These are phyloP conservation scores for Catagonus wagneri DNA, from an alignment of 2,113 vertebrate genomes.

Conservation along the genomic window DNA sequence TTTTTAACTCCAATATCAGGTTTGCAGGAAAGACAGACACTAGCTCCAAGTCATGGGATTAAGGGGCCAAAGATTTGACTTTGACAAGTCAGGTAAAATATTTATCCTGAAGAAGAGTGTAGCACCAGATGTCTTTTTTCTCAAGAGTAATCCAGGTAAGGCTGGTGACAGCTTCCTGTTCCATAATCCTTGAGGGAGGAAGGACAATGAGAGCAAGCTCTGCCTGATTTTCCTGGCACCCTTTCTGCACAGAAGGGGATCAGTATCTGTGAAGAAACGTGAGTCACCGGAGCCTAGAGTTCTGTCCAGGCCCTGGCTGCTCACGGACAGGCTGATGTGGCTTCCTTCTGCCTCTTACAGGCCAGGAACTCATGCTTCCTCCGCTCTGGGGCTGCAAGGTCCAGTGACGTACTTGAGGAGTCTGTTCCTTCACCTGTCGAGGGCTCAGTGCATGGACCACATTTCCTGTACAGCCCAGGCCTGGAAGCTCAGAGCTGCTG, in stretches of 20 bases:
- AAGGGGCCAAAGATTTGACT: background rate
- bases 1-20: background rate
- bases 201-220: background rate
- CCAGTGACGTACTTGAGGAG: rapidly evolving
- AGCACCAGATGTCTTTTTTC: background rate
- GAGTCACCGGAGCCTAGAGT: background rate
- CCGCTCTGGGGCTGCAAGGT: background rate
- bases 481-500: background rate
- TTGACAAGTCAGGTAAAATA: background rate
- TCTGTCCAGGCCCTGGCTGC: background rate
- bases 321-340: rapidly evolving
- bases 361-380: rapidly evolving
- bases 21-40: background rate
- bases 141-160: background rate
- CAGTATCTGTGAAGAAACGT: rapidly evolving
- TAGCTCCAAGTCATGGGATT: background rate
- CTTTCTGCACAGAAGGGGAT: background rate
- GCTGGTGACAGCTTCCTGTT: background rate
- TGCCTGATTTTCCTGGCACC: background rate
- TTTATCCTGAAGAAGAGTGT: background rate
- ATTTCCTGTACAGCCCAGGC: background rate
- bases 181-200: background rate
- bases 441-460: rapidly evolving
- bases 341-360: background rate
- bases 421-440: rapidly evolving